phyloP scores from a whole-genome alignment of 2,797 vertebrate genomes.

The Morelia viridis region DNA sequence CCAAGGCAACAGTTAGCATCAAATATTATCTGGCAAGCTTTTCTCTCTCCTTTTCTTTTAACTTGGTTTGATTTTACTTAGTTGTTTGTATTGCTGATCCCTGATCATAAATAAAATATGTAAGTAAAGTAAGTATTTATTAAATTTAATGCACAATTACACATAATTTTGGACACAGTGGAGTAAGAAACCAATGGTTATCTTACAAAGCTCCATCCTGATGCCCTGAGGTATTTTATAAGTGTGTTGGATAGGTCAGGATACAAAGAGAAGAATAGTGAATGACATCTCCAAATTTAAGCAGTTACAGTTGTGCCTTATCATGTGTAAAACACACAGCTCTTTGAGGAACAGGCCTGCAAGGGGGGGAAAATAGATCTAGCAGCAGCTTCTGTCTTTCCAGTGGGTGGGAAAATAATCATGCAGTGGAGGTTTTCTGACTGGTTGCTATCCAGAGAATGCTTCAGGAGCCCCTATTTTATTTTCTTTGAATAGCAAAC shows the following conservation, averaged over 20 bases:
- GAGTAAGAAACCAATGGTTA: background rate
- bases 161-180: background rate
- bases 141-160: background rate
- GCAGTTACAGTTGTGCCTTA: background rate
- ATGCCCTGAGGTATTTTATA: background rate
- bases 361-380: background rate
- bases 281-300: background rate
- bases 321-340: background rate
- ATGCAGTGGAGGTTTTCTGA: background rate
- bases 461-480: background rate
- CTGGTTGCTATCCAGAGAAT: background rate
- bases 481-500: background rate
- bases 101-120: background rate
- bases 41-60: background rate
- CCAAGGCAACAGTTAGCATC: background rate
- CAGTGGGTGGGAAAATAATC: background rate
- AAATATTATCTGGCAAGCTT: background rate
- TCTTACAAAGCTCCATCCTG: background rate
- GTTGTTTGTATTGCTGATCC: background rate
- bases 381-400: background rate
- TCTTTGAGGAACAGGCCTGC: background rate
- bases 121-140: no score
- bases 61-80: background rate
- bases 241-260: background rate
- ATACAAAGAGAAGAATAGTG: background rate